Evolutionary conservation across 2,113 vertebrate genomes (phyloP).

Genomic region (Crotophaga sulcirostris): DNA sequence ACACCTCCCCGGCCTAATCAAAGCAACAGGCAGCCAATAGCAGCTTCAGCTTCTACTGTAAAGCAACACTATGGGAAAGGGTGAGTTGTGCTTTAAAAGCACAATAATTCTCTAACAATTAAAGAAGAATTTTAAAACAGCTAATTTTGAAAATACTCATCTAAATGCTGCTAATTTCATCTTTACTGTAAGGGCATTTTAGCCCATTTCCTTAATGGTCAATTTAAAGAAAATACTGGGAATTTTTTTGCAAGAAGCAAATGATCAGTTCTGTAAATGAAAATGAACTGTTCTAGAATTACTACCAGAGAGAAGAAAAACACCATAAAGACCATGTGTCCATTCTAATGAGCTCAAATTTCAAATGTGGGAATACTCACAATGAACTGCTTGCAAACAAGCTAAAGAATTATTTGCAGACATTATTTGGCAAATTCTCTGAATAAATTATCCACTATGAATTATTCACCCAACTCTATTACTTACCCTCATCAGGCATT

Average conservation of each 20-base stretch:
- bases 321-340: neutral
- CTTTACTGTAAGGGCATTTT: neutral
- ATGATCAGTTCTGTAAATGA: neutral
- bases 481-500: conserved; percentile 46
- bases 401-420: conserved; percentile 51
- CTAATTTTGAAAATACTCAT: neutral
- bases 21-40: neutral
- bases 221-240: neutral
- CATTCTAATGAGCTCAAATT: conserved; percentile 2
- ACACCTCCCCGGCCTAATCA: neutral
- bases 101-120: neutral
- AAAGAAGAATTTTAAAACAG: neutral
- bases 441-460: conserved; percentile 47
- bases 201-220: neutral
- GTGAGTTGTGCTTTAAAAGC: neutral
- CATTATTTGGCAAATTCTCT: conserved; percentile 55
- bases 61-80: neutral
- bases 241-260: neutral
- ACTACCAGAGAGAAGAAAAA: neutral
- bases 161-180: neutral
- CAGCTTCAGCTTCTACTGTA: neutral
- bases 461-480: conserved; percentile 57
- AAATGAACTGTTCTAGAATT: neutral
- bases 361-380: conserved; percentile 6
- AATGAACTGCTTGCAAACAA: conserved; percentile 48